Percentiles rank a stretch among this genome's conserved stretches.
These are phyloP conservation scores for Centruroides sculpturatus DNA, from an alignment of 1,140 invertebrate species.

Conservation along the genomic window DNA sequence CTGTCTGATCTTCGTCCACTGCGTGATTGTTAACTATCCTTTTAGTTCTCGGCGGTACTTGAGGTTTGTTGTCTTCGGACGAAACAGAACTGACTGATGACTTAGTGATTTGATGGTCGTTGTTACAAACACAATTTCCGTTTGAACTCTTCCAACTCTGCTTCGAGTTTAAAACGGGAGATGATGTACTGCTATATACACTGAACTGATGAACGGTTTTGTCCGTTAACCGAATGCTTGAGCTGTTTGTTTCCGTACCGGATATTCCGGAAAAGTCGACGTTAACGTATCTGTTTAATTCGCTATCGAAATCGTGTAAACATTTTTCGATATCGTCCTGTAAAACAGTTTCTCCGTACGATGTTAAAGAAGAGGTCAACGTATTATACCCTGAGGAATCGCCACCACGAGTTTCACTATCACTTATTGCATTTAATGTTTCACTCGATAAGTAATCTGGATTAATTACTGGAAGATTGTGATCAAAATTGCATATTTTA, in stretches of 20 bases:
- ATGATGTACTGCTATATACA: no score
- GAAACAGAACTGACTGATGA: no score
- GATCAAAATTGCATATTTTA: neutral
- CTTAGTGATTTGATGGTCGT: no score
- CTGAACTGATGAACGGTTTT: no score
- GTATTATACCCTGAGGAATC: conserved; percentile 19
- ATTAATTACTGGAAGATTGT: neutral
- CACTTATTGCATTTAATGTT: neutral
- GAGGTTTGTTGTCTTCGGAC: no score
- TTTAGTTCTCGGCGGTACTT: no score
- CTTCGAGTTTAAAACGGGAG: no score
- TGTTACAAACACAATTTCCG: no score
- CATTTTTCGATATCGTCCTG: conserved; percentile 3
- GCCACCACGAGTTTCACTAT: conserved; percentile 6
- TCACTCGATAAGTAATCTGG: neutral
- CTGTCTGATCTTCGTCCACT: no score
- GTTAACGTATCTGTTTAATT: neutral
- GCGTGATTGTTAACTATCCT: no score
- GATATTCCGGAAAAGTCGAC: neutral
- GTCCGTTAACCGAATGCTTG: neutral
- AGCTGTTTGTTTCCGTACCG: neutral
- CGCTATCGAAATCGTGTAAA: neutral
- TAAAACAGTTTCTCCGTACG: conserved; percentile 6
- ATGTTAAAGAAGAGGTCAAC: conserved; percentile 12
- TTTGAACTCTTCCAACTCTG: no score